Evolutionary conservation across 2,888 invertebrate genomes (phyloP), one percentile per base, ranked within the genome.

Genomic region (Lepas anatifera): DNA sequence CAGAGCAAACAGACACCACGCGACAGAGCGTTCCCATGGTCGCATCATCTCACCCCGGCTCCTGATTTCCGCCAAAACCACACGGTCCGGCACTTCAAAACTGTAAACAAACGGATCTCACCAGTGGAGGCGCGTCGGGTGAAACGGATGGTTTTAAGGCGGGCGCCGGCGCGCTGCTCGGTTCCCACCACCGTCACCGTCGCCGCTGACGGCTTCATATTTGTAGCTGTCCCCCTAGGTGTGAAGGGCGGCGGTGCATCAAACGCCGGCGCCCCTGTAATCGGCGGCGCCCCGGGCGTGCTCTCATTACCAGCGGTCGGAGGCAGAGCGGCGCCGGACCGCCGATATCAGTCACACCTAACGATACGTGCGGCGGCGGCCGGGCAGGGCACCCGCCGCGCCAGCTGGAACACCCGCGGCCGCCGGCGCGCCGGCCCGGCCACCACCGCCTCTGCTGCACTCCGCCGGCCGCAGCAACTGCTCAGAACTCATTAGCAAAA

Each of bases 181-280:
- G 58, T 58, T 58, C 58, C 29, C 58, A 58, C 29, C 32, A 18
- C 41, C n/a, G n/a, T n/a, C n/a, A n/a, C n/a, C n/a, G n/a, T 10
- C 41, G 41, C 16, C 27, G 3, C 58, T 58, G 58, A 58, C 58
- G 58, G 29, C 58, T 58, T 58, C 58, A 58, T 58, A 58, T 58
- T 58, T 58, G 58, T 58, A 58, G 18, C 58, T 58, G 58, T 58
- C 58, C 58, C 58, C 58, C 18, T 58, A 58, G 58, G 58, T 58
- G 58, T 32, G 58, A 58, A 58, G 58, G 58, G 32, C 32, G 58
- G 10, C 29, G 58, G 25, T 16, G 32, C 32, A 7, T 58, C 58
- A 58, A 58, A 58, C 32, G 58, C 8, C 32, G 32, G 32, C 32
- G 32, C 29, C 58, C 32, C 58, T 58, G 58, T 58, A 58, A 58